Base-by-base conservation (phyloP, 2,113 vertebrate genomes). In the Chascanopsetta lugubris region DNA sequence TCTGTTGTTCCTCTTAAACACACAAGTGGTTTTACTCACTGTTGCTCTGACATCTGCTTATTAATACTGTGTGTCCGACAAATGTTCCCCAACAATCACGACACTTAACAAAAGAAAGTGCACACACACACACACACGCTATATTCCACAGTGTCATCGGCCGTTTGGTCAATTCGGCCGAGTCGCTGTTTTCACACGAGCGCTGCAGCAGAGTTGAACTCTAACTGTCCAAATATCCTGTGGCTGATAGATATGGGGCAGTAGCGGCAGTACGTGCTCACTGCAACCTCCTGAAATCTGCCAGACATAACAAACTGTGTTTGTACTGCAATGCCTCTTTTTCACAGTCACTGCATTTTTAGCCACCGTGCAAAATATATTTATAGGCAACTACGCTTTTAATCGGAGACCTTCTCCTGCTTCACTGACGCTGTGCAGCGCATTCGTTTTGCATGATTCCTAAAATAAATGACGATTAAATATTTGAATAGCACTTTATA, bases 1-100 rank as follows among this genome's bases (percentile, higher is more conserved):
- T 64, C 56, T 80, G 63, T 50, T 74, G 54, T 69, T 75, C 55
- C 71, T 65, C 42, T 63, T 58, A 54, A 67, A 69, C 32, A 69
- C 48, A 66, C 54, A 59, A 61, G 36, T 43, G 51, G 21, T 53
- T 78, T 61, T 49, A 34, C 25, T 69, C 30, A 24, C 24, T 10
- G 27, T 69, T 46, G 24, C 55, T 49, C 30, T 55, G 29, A 75
- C 75, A 79, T 80, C 21, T 45, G 32, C 51, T 69, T 63, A 69
- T 75, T 80, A 76, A 81, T 61, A 66, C 13, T 45, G 43, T 51
- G 72, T 72, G 29, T 71, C 45, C 55, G 43, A 38, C 36, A 62
- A 56, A 61, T 46, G 50, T 47, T 61, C 27, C 47, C 69, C 56
- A 40, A 56, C 46, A 54, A 48, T 46, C 61, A 42, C 61, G 42